A percentile compares a stretch with the other conserved stretches of the same genome.
phyloP scores from a whole-genome alignment of 2,797 vertebrate species.

The Novumbra hubbsi region DNA sequence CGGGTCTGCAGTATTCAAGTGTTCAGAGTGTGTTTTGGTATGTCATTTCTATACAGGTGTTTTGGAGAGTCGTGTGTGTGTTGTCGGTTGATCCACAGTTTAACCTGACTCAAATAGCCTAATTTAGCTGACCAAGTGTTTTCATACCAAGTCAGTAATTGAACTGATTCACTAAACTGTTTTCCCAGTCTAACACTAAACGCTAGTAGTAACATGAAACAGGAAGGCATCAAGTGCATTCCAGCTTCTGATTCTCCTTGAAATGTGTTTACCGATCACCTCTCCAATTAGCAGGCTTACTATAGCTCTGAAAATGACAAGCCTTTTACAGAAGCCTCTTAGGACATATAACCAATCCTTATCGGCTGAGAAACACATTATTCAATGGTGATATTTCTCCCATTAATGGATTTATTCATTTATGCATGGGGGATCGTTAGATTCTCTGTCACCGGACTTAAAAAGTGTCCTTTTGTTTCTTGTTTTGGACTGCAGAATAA shows the following conservation, averaged over 20 bases:
- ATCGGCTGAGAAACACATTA: neutral
- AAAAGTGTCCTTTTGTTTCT: slow-evolving; percentile 22
- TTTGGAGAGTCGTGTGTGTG: neutral
- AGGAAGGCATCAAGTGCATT: neutral
- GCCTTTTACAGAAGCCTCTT: neutral
- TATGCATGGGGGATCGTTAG: slow-evolving; percentile 26
- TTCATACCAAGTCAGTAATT: neutral
- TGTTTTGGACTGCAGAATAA: slow-evolving; percentile 19
- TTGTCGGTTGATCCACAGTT: neutral
- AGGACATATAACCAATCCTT: neutral
- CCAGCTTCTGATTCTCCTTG: neutral
- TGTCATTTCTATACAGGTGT: neutral
- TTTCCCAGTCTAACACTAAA: neutral
- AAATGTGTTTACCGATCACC: neutral
- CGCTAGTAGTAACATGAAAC: neutral
- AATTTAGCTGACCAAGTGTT: neutral
- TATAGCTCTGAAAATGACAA: neutral
- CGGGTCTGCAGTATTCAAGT: neutral
- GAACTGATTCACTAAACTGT: neutral
- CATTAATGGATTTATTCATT: slow-evolving; percentile 32
- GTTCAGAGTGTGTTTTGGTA: neutral
- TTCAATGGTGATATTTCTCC: neutral
- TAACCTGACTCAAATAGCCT: neutral
- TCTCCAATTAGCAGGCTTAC: neutral
- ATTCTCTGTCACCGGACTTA: slow-evolving; percentile 14